These are phyloP conservation scores for Trimorus sp. DNA, from an alignment of 2,888 invertebrate genomes.

Conservation along the genomic window DNA sequence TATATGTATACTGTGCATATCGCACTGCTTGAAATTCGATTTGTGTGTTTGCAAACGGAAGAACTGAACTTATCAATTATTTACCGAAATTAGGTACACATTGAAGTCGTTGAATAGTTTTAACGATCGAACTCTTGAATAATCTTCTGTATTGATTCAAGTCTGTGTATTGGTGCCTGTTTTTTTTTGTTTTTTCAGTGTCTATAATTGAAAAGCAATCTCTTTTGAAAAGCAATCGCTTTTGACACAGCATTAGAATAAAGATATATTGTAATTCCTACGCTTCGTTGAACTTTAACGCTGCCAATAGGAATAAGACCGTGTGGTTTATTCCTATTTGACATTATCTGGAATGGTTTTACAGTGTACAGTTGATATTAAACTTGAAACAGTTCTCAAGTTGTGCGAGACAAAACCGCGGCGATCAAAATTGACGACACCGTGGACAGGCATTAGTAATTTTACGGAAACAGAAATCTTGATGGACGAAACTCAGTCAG, in stretches of 20 bases:
- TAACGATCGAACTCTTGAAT: not conserved
- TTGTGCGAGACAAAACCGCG: conserved; percentile 22
- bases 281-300: too few relatives aligned
- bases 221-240: too few relatives aligned
- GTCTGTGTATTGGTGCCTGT: not conserved
- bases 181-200: too few relatives aligned
- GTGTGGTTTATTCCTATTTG: too few relatives aligned
- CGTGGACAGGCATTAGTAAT: conserved; percentile 42
- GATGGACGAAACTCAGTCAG: conserved; percentile 58
- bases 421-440: conserved; percentile 56
- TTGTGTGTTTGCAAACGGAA: conserved; percentile 41
- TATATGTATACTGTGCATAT: conserved; percentile 42
- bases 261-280: too few relatives aligned
- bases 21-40: conserved; percentile 38
- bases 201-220: too few relatives aligned
- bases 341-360: too few relatives aligned
- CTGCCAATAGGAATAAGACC: not conserved
- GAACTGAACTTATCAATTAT: conserved; percentile 37
- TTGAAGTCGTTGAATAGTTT: not conserved
- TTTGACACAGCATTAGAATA: too few relatives aligned
- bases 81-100: conserved; percentile 36
- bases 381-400: not conserved
- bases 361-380: not conserved
- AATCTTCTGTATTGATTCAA: conserved; percentile 20
- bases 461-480: conserved; percentile 50